Evolutionary conservation across 92 coral and sea anemone genomes (phyloP).

Genomic region (Ricordea florida): DNA sequence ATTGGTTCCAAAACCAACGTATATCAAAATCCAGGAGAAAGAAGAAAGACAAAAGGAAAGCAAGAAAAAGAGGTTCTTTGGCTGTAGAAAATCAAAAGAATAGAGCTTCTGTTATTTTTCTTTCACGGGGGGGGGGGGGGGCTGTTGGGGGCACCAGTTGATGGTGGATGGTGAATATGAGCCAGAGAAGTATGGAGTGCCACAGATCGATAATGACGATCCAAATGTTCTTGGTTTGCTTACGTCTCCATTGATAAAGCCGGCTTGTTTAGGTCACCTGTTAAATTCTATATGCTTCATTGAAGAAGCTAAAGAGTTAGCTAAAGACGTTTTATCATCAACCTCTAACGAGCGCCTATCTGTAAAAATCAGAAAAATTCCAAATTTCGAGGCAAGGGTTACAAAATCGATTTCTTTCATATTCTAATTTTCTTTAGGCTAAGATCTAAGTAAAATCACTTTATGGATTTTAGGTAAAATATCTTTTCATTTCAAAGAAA

Average conservation of each 20-base stretch:
- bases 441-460: too few relatives aligned
- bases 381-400: too few relatives aligned
- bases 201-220: not conserved
- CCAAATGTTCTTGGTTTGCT: too few relatives aligned
- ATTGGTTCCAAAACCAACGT: conserved; percentile 21
- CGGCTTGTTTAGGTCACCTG: not conserved
- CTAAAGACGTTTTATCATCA: not conserved
- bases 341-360: too few relatives aligned
- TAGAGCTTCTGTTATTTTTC: conserved; percentile 1
- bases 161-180: not conserved
- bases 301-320: not conserved
- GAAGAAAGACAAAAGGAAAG: not conserved
- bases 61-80: not conserved
- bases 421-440: too few relatives aligned
- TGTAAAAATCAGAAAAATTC: too few relatives aligned
- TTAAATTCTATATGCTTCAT: not conserved
- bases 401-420: too few relatives aligned
- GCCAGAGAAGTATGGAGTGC: conserved; percentile 2
- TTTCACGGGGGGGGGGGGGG: conserved; percentile 18
- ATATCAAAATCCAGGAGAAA: not conserved
- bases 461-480: too few relatives aligned
- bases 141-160: conserved; percentile 16
- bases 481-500: too few relatives aligned
- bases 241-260: not conserved
- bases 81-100: conserved; percentile 4